Conservation (phyloP, 1,140 invertebrate species). For the Magallana ariakensis region DNA sequence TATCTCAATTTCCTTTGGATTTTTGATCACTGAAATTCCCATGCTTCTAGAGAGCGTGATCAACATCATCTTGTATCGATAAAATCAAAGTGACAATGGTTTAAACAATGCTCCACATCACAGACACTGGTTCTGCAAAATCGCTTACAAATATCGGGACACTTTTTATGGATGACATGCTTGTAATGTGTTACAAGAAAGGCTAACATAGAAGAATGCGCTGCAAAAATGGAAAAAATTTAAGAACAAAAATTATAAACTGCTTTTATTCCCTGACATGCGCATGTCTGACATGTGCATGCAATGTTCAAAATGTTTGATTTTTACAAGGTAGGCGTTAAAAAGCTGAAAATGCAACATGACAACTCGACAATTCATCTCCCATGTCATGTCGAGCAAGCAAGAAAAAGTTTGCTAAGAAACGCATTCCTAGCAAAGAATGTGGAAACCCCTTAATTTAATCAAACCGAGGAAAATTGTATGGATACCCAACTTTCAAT, state of each 20-base stretch:
- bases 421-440: neutral
- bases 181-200: no score
- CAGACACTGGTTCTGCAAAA: neutral
- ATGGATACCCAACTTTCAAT: neutral
- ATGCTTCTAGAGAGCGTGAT: neutral
- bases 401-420: neutral
- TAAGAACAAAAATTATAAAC: no score
- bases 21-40: neutral
- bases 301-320: no score
- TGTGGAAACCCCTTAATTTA: neutral
- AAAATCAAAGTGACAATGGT: constrained; percentile 15
- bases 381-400: neutral
- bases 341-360: no score
- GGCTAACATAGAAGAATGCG: no score
- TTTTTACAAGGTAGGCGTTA: no score
- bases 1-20: neutral
- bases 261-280: no score
- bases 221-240: no score
- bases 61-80: neutral
- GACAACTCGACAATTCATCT: no score
- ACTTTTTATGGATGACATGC: neutral
- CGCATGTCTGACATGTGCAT: no score
- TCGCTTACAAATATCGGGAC: neutral
- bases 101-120: neutral
- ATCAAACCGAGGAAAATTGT: constrained; percentile 4